Evolutionary conservation across 1,140 invertebrate genomes (phyloP).

Genomic region (Hermetia illucens): DNA sequence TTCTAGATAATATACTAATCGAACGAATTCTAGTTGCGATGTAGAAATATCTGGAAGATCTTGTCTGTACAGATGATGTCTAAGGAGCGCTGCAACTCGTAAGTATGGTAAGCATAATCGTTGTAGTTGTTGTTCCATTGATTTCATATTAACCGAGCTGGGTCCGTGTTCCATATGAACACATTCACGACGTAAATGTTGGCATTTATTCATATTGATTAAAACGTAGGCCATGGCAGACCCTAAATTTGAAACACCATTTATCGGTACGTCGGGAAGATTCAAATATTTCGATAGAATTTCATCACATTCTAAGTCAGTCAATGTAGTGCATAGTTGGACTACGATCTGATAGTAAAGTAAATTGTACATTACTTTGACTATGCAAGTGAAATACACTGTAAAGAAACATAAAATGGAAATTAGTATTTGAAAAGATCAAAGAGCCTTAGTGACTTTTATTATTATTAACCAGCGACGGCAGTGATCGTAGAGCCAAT

Average conservation of each 20-base stretch:
- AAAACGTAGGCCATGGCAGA: conserved; percentile 25
- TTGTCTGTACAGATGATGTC: conserved; percentile 73
- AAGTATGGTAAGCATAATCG: conserved; percentile 70
- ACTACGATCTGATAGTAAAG: conserved; percentile 75
- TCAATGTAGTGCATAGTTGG: conserved; percentile 43
- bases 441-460: no score
- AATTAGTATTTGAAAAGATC: no score
- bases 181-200: conserved; percentile 28
- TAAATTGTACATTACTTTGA: conserved; percentile 76
- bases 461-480: no score
- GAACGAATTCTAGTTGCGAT: conserved; percentile 51
- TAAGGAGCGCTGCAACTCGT: conserved; percentile 64
- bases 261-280: neutral
- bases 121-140: conserved; percentile 48
- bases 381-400: conserved; percentile 77
- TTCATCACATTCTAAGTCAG: conserved; percentile 32
- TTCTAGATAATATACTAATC: conserved; percentile 60
- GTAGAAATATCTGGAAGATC: conserved; percentile 53
- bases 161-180: conserved; percentile 5
- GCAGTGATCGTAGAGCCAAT: no score
- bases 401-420: conserved; percentile 26
- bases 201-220: conserved; percentile 18
- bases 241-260: conserved; percentile 16
- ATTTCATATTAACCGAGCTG: conserved; percentile 27
- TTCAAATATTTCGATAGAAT: conserved; percentile 16